Evolutionary conservation across 2,888 invertebrate genomes (phyloP).

Genomic region (Agrypnus murinus): DNA sequence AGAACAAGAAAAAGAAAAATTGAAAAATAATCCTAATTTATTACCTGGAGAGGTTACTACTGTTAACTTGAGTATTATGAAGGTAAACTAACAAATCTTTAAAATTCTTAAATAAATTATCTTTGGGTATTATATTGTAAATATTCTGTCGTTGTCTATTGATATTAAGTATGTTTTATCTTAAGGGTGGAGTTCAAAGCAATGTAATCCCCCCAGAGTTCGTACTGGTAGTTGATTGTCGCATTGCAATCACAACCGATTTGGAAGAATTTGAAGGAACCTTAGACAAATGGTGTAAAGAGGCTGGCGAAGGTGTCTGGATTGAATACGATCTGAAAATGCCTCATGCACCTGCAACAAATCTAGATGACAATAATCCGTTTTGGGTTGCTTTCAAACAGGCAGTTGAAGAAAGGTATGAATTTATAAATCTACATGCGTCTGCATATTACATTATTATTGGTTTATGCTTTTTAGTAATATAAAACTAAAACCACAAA

Average conservation of each 20-base stretch:
- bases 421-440: no score
- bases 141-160: no score
- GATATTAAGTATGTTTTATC: no score
- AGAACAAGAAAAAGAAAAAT: conserved; percentile 78
- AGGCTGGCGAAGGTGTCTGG: conserved; percentile 76
- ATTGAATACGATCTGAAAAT: conserved; percentile 74
- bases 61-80: conserved; percentile 85
- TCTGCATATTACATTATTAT: no score
- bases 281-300: conserved; percentile 70
- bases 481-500: not conserved
- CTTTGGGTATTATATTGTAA: no score
- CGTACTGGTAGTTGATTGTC: conserved; percentile 82
- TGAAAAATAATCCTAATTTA: conserved; percentile 78
- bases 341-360: conserved; percentile 72
- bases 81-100: conserved; percentile 72
- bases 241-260: conserved; percentile 79
- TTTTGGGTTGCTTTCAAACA: conserved; percentile 78
- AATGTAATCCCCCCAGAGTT: conserved; percentile 93
- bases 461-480: not conserved
- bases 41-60: conserved; percentile 90
- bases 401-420: conserved; percentile 70
- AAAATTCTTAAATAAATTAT: no score
- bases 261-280: conserved; percentile 76
- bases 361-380: conserved; percentile 73
- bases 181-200: conserved; percentile 88